Evolutionary conservation across 2,888 invertebrate genomes (phyloP).

Genomic region (Parasteatoda lunata): DNA sequence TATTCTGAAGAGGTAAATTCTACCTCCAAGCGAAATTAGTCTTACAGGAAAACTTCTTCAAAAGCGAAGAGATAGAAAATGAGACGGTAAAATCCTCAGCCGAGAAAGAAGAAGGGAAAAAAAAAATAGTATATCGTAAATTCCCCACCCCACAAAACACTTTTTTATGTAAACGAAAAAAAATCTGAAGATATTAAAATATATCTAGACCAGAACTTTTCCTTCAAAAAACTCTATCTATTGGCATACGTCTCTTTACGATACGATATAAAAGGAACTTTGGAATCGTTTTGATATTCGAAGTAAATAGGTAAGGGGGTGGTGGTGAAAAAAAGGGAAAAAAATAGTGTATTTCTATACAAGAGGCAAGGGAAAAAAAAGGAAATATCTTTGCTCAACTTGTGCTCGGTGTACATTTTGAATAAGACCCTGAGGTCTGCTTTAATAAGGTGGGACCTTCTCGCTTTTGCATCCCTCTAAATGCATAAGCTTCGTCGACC

Average conservation of each 20-base stretch:
- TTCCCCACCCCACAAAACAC: conserved; percentile 1
- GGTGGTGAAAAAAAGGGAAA: neutral
- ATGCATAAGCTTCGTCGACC: conserved; percentile 53
- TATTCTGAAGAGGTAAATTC: conserved; percentile 12
- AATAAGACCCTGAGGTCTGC: conserved; percentile 51
- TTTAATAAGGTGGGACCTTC: conserved; percentile 49
- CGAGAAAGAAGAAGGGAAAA: neutral
- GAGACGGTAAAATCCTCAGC: conserved; percentile 4
- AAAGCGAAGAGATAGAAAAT: conserved; percentile 13
- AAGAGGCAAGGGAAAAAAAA: neutral
- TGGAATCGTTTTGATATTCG: conserved; percentile 41
- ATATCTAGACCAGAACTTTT: conserved; percentile 18
- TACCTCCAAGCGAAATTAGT: conserved; percentile 45
- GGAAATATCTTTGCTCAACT: conserved; percentile 47
- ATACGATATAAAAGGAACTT: conserved; percentile 12
- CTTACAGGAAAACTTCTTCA: conserved; percentile 35
- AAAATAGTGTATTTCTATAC: conserved; percentile 36
- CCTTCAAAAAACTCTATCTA: conserved; percentile 32
- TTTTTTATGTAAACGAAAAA: neutral
- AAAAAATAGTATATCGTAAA: neutral
- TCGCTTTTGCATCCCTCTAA: conserved; percentile 47
- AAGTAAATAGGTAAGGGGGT: conserved; percentile 4
- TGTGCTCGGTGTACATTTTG: conserved; percentile 41
- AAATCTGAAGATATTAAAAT: conserved; percentile 49
- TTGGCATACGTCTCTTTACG: conserved; percentile 27